Evolutionary conservation across 2,888 invertebrate species (phyloP).

Genomic region (Leptinotarsa juncta): DNA sequence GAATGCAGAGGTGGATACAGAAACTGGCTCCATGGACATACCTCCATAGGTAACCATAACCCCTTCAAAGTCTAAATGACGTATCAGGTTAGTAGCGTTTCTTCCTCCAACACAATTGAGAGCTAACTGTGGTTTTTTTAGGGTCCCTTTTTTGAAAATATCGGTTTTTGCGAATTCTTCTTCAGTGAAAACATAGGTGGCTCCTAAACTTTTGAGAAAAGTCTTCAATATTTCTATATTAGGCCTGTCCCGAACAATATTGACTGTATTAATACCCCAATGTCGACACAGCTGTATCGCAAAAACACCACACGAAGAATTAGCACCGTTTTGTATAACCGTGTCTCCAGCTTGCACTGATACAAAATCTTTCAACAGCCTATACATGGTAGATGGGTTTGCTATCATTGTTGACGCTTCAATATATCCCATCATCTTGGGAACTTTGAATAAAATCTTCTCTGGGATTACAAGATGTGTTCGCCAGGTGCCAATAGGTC

Average conservation of each 20-base stretch:
- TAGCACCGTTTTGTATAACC: slow-evolving; percentile 97
- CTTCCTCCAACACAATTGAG: slow-evolving; percentile 96
- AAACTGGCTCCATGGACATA: slow-evolving; percentile 90
- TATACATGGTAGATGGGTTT: slow-evolving; percentile 96
- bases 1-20: slow-evolving; percentile 82
- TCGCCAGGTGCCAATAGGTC: slow-evolving; percentile 88
- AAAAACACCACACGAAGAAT: slow-evolving; percentile 92
- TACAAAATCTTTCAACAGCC: slow-evolving; percentile 93
- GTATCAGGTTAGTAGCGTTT: slow-evolving; percentile 83
- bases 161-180: slow-evolving; percentile 76
- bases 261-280: slow-evolving; percentile 83
- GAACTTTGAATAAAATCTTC: slow-evolving; percentile 75
- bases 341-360: slow-evolving; percentile 79
- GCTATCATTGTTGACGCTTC: slow-evolving; percentile 93
- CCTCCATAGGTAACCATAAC: slow-evolving; percentile 94
- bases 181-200: slow-evolving; percentile 86
- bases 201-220: slow-evolving; percentile 77
- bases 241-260: slow-evolving; percentile 85
- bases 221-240: slow-evolving; percentile 75
- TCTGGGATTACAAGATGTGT: slow-evolving; percentile 70
- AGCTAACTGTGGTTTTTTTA: slow-evolving; percentile 80
- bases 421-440: slow-evolving; percentile 75
- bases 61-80: slow-evolving; percentile 78
- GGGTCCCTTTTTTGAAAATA: slow-evolving; percentile 71
- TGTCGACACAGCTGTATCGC: slow-evolving; percentile 90